Conservation (phyloP, 1,140 invertebrate genomes). For the Diplogasteroides magnus region DNA sequence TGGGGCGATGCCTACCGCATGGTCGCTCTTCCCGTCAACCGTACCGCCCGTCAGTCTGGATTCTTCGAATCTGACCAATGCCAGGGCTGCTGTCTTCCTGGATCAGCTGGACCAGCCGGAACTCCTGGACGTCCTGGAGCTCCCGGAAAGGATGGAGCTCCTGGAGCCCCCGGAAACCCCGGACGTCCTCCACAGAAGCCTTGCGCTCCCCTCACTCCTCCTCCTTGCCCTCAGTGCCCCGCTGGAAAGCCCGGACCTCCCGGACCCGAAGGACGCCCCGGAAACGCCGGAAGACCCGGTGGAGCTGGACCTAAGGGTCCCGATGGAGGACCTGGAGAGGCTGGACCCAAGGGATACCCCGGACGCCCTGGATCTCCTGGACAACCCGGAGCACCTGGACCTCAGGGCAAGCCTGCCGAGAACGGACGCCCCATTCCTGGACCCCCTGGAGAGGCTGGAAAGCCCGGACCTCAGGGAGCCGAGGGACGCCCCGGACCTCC, state of each 20-base stretch:
- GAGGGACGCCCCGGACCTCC: slow-evolving; percentile 19
- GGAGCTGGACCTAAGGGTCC: slow-evolving; percentile 19
- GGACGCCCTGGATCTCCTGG: slow-evolving; percentile 29
- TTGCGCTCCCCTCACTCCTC: slow-evolving; percentile 27
- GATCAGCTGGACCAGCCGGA: slow-evolving; percentile 22
- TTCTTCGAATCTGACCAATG: slow-evolving; percentile 12
- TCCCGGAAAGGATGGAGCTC: slow-evolving; percentile 24
- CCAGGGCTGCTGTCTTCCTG: slow-evolving; percentile 24
- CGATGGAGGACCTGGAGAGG: slow-evolving; percentile 18
- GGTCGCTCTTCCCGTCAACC: slow-evolving; percentile 12
- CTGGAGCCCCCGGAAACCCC: slow-evolving; percentile 28
- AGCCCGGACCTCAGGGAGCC: slow-evolving; percentile 27
- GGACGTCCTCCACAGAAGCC: slow-evolving; percentile 22
- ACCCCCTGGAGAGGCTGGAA: slow-evolving; percentile 13
- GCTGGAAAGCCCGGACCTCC: slow-evolving; percentile 28
- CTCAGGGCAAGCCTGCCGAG: slow-evolving; percentile 17
- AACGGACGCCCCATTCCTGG: slow-evolving; percentile 7
- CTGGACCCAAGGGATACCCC: slow-evolving; percentile 25
- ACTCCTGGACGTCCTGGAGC: slow-evolving; percentile 22
- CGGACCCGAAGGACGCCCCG: slow-evolving; percentile 26
- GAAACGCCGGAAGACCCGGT: slow-evolving; percentile 30
- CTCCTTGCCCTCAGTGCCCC: slow-evolving; percentile 29
- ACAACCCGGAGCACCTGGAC: slow-evolving; percentile 27
- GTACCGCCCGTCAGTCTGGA: slow-evolving; percentile 29
- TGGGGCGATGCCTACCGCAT: slow-evolving; percentile 18